Evolutionary conservation across 2,797 vertebrate species (phyloP).

Genomic region (Chelidonichthys spinosus): DNA sequence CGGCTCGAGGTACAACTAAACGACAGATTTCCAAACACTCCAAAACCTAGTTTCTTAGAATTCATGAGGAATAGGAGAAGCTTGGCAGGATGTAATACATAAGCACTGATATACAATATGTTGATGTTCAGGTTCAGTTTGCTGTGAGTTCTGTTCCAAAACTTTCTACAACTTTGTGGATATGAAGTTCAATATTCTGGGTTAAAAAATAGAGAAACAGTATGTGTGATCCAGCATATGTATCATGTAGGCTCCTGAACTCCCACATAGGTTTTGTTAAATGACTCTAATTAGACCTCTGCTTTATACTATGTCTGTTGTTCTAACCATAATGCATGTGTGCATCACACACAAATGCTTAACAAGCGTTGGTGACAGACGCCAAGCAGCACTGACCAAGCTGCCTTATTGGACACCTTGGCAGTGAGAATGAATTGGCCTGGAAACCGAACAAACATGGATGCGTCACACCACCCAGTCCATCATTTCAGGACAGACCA

Average conservation of each 20-base stretch:
- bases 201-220: background rate
- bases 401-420: too few species aligned
- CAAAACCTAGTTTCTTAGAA: conserved; percentile 13
- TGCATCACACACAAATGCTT: too few species aligned
- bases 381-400: too few species aligned
- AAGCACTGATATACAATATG: background rate
- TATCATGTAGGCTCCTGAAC: too few species aligned
- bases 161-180: background rate
- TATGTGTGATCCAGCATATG: background rate
- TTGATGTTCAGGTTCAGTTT: background rate
- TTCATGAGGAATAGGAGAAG: background rate
- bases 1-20: conserved; percentile 20
- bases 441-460: too few species aligned
- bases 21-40: conserved; percentile 10
- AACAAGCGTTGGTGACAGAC: too few species aligned
- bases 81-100: background rate
- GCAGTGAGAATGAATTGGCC: background rate
- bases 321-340: too few species aligned
- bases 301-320: too few species aligned
- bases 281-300: too few species aligned
- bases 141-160: background rate
- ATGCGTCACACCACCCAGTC: background rate
- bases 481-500: background rate
- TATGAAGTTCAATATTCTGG: background rate
- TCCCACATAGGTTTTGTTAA: too few species aligned